These are phyloP conservation scores for Anguilla rostrata DNA, from an alignment of 2,113 vertebrate genomes.

Conservation along the genomic window DNA sequence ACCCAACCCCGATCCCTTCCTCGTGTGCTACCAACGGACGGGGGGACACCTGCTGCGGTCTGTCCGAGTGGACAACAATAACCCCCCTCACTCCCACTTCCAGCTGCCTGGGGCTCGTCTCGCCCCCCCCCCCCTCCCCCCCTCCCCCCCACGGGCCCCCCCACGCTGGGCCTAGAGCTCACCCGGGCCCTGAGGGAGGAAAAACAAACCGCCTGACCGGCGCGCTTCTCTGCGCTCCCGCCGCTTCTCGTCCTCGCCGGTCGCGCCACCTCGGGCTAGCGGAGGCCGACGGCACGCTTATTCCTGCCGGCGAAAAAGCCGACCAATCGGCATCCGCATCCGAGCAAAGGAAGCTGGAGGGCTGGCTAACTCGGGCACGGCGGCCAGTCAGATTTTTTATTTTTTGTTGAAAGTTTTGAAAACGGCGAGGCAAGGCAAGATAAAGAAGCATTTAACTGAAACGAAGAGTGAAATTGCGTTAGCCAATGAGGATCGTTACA, in stretches of 20 bases:
- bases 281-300: too few relatives aligned
- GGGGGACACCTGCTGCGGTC: not conserved
- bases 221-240: too few relatives aligned
- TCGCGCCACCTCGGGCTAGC: too few relatives aligned
- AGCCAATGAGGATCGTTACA: not conserved
- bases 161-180: not conserved
- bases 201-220: too few relatives aligned
- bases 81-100: not conserved
- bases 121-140: not conserved
- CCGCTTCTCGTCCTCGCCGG: too few relatives aligned
- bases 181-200: too few relatives aligned
- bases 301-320: too few relatives aligned
- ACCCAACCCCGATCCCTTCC: not conserved
- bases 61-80: not conserved
- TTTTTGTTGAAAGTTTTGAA: not conserved
- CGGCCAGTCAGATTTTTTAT: too few relatives aligned
- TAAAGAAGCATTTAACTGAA: not conserved
- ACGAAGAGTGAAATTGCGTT: not conserved
- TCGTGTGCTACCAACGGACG: not conserved
- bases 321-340: too few relatives aligned
- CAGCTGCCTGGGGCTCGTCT: not conserved
- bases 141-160: too few relatives aligned
- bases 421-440: not conserved
- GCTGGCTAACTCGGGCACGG: too few relatives aligned
- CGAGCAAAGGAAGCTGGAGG: too few relatives aligned